Conservation (phyloP, 2,797 vertebrate genomes). For the Gadopsis bispinosus region DNA sequence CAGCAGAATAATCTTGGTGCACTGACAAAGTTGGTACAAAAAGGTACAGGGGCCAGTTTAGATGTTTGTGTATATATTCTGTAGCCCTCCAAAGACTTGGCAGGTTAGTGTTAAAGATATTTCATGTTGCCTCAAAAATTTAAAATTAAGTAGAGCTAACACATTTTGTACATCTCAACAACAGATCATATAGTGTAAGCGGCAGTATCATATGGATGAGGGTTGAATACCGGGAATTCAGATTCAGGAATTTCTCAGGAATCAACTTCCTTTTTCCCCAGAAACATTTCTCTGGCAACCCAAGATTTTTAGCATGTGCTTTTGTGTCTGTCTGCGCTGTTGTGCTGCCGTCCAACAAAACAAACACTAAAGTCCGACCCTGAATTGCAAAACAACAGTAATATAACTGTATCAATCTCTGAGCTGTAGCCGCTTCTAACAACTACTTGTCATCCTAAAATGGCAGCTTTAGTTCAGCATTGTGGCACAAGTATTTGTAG, state of each 20-base stretch:
- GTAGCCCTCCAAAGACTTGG: neutral
- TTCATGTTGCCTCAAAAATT: neutral
- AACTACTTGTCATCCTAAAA: neutral
- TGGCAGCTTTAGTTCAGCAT: neutral
- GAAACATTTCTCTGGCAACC: neutral
- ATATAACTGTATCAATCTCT: neutral
- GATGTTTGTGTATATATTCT: slow-evolving; percentile 14
- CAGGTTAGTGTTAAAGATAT: neutral
- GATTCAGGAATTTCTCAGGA: neutral
- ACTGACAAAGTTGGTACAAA: slow-evolving; percentile 10
- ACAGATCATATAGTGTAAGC: neutral
- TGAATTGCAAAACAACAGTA: neutral
- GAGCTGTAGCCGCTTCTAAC: slow-evolving; percentile 6
- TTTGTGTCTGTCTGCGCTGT: neutral
- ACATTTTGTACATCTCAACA: neutral
- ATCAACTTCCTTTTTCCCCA: neutral
- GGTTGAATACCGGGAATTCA: neutral
- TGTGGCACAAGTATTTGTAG: neutral
- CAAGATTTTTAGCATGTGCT: neutral
- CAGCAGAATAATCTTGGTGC: neutral
- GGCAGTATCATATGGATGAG: neutral
- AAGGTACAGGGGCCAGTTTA: neutral
- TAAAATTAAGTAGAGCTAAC: neutral
- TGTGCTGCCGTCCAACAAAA: neutral
- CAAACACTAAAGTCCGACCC: neutral